These are phyloP conservation scores for Pelusios castaneus DNA, from an alignment of 2,113 vertebrate genomes.

Conservation along the genomic window DNA sequence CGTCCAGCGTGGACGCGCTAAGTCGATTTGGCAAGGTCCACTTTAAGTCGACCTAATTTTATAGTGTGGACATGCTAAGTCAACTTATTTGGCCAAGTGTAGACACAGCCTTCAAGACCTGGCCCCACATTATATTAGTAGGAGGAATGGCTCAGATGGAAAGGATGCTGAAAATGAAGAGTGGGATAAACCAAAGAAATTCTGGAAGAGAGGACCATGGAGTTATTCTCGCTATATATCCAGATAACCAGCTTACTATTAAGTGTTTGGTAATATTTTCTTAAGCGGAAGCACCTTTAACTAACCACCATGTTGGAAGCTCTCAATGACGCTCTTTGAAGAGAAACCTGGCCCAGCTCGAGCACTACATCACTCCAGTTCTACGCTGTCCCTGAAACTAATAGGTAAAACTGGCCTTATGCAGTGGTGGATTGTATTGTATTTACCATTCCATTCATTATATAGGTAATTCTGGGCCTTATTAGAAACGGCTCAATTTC, in stretches of 20 bases:
- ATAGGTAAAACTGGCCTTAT: slow-evolving; percentile 21
- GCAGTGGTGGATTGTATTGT: neutral
- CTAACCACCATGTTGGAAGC: neutral
- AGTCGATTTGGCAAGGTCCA: too few species aligned
- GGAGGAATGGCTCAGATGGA: neutral
- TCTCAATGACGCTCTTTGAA: neutral
- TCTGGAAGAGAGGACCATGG: neutral
- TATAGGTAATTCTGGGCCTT: neutral
- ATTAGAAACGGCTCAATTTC: neutral
- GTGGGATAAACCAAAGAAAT: neutral
- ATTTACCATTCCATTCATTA: too few species aligned
- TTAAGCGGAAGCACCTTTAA: neutral
- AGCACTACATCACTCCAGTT: slow-evolving; percentile 27
- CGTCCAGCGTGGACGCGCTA: too few species aligned
- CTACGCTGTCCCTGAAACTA: neutral
- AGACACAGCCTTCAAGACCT: too few species aligned
- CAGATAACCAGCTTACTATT: neutral
- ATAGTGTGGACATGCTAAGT: too few species aligned
- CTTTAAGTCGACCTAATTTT: too few species aligned
- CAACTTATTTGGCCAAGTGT: too few species aligned
- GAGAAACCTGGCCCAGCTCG: slow-evolving; percentile 15
- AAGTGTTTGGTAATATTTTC: neutral
- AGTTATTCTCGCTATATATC: neutral
- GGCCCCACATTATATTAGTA: neutral
- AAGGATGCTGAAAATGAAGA: neutral